Percentiles rank a stretch among this genome's conserved stretches.
These are phyloP conservation scores for Petrolisthes manimaculis DNA, from an alignment of 2,888 invertebrate genomes.

Conservation along the genomic window DNA sequence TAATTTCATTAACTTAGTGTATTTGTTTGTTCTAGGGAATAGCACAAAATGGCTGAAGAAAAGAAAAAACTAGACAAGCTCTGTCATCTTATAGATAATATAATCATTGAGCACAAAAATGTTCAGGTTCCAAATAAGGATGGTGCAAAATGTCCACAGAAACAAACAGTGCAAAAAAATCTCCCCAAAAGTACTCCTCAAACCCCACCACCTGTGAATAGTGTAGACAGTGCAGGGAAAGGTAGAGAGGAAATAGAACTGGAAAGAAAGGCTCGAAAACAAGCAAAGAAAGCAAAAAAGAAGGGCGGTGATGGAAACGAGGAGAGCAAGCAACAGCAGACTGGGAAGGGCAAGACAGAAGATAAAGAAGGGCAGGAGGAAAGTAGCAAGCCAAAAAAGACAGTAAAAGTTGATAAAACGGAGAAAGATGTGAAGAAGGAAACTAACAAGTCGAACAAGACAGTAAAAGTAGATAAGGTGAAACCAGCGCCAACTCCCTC, in stretches of 20 bases:
- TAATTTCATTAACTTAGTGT: too few species aligned
- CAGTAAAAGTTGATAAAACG: background rate
- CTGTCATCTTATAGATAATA: conserved; percentile 38
- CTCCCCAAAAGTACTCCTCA: background rate
- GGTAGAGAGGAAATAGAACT: conserved; percentile 40
- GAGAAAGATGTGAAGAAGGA: background rate
- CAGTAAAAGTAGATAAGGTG: background rate
- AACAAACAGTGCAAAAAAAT: background rate
- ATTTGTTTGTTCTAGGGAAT: background rate
- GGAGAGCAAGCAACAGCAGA: too few species aligned
- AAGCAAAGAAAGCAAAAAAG: conserved; percentile 50
- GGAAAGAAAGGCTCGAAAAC: conserved; percentile 52
- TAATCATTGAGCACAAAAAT: conserved; percentile 34
- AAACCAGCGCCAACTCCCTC: background rate
- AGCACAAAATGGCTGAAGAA: conserved; percentile 30
- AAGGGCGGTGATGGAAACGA: conserved; percentile 19
- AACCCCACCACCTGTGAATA: background rate
- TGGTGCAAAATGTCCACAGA: background rate
- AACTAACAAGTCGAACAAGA: background rate
- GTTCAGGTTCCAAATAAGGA: background rate
- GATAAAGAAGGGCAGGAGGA: conserved; percentile 11
- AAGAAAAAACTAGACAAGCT: conserved; percentile 39
- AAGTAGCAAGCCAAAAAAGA: background rate
- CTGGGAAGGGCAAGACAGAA: conserved; percentile 19
- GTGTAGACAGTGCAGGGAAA: conserved; percentile 3